Base-by-base conservation (phyloP, 2,797 vertebrate species). In the Phataginus tricuspis region DNA sequence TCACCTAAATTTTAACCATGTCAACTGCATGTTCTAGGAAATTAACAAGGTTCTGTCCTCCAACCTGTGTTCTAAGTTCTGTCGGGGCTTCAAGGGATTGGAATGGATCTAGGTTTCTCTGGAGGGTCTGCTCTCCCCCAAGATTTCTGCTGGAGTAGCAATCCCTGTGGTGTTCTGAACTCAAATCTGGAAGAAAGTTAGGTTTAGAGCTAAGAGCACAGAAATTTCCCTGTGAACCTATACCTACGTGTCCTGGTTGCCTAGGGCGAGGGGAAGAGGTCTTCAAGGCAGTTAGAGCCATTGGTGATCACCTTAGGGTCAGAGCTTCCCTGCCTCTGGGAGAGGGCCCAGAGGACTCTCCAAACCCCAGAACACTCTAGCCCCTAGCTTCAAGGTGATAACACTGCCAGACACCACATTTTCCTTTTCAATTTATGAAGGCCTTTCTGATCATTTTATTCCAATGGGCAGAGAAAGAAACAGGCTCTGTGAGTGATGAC, bases 171-270 rank as follows among this genome's bases (percentile, higher is more conserved):
- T 72, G 42, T 85, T 96, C 57, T 77, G 37, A 86, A 86, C 51
- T 85, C 37, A 93, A 61, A 93, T 95, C 39, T 90, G 71, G 34
- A 93, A 91, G 34, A 53, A 93, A 90, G 16, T 64, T 96, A n/a
- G 57, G 85, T 63, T 90, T 84, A 61, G 23, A 90, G 63, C 19
- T 45, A 75, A 93, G 25, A 92, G 25, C 45, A 61, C 25, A 29
- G 29, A 82, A 69, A 74, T 74, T 82, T 94, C 55, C 68, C n/a
- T 69, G n/a, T 93, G 74, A 96, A 68, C 7, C 49, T 90, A 12
- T 51, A 63, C 61, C 75, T 92, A 75, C 23, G 51, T 86, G n/a
- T 90, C 37, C 71, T 78, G 31, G n/a, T 29, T 82, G 53, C 29
- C 53, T 45, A 88, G 18, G 29, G 9, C 23, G 71, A 75, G 29